A percentile compares a stretch with the other conserved stretches of the same genome.
phyloP scores from a whole-genome alignment of 2,113 vertebrate genomes.

The Rhinopithecus roxellana region DNA sequence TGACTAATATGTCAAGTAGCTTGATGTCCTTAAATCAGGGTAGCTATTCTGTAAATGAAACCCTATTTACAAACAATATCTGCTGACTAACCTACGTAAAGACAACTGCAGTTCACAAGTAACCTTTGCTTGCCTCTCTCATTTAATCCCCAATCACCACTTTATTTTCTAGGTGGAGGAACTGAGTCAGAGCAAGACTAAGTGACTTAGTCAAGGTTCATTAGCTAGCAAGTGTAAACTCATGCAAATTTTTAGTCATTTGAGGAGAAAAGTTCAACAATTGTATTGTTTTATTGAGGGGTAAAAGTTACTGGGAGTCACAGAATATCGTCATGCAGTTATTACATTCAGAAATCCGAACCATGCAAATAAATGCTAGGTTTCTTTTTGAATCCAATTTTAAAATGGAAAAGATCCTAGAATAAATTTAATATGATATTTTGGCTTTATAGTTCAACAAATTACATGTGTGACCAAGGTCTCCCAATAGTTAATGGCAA shows the following conservation, averaged over 20 bases:
- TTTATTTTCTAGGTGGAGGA: background rate
- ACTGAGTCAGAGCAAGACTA: background rate
- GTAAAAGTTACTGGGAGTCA: background rate
- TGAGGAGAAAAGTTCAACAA: background rate
- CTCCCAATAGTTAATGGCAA: background rate
- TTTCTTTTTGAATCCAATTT: background rate
- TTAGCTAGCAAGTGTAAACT: background rate
- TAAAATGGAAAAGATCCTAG: background rate
- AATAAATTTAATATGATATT: background rate
- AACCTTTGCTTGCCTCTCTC: background rate
- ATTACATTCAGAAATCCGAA: background rate
- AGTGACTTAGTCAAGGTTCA: background rate
- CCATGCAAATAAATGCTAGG: background rate
- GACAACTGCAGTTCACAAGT: background rate
- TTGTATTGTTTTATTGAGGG: constrained; percentile 18
- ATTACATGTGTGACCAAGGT: background rate
- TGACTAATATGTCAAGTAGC: constrained; percentile 32
- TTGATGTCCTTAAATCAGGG: constrained; percentile 51
- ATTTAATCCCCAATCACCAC: background rate
- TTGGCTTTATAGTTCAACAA: background rate
- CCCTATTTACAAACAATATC: constrained; percentile 26
- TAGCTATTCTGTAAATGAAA: constrained; percentile 31
- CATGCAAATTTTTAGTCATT: background rate
- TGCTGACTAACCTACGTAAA: constrained; percentile 25
- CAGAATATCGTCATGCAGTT: background rate